Evolutionary conservation across 2,113 vertebrate genomes (phyloP).

Genomic region (Spea bombifrons): DNA sequence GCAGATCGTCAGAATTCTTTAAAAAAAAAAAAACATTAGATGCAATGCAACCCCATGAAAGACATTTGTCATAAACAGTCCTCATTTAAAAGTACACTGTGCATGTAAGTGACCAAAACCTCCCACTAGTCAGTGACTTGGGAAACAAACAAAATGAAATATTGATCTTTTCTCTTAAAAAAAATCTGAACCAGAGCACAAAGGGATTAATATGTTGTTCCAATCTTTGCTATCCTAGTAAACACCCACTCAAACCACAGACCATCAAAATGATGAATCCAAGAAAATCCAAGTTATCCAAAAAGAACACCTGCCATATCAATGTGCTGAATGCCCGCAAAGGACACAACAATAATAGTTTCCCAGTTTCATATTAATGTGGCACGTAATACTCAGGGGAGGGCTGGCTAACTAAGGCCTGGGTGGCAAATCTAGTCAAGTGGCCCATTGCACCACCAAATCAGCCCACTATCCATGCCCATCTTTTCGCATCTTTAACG

Average conservation of each 20-base stretch:
- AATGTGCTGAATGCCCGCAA: not conserved
- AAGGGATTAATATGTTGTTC: constrained; percentile 17
- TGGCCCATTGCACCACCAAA: too few species aligned
- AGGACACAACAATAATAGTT: not conserved
- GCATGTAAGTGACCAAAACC: constrained; percentile 4
- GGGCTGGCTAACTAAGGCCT: too few species aligned
- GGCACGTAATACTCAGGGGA: too few species aligned
- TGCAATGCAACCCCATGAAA: not conserved
- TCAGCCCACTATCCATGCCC: too few species aligned
- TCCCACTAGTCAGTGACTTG: not conserved
- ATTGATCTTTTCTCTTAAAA: constrained; percentile 37
- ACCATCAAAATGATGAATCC: constrained; percentile 15
- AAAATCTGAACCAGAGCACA: constrained; percentile 13
- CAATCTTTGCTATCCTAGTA: constrained; percentile 21
- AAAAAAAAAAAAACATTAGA: not conserved
- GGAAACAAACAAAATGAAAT: constrained; percentile 43
- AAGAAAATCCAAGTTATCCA: constrained; percentile 22
- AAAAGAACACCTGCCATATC: constrained; percentile 10
- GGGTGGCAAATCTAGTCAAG: too few species aligned
- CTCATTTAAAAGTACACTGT: not conserved
- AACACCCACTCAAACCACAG: not conserved
- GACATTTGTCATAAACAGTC: not conserved
- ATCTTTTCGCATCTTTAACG: too few species aligned
- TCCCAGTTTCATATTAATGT: too few species aligned
- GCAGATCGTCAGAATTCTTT: too few species aligned